phyloP scores from a whole-genome alignment of 2,888 invertebrate genomes.

The Oscheius sp. region DNA sequence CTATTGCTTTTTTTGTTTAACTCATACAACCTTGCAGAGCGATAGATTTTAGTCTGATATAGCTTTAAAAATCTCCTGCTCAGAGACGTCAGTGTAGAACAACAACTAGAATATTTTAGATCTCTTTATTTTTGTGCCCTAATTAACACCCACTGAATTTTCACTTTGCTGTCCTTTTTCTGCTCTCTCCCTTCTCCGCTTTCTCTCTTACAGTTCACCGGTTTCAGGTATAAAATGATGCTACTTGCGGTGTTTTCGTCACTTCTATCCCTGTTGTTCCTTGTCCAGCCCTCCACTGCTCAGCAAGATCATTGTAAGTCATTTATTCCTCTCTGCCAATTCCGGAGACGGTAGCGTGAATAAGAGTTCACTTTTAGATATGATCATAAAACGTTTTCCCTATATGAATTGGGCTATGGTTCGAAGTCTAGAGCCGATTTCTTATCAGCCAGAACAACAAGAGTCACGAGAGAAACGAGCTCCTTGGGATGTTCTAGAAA shows the following conservation, averaged over 20 bases:
- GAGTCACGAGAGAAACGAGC: conserved; percentile 21
- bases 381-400: conserved; percentile 17
- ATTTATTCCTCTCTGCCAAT: neutral
- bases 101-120: conserved; percentile 11
- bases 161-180: neutral
- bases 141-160: conserved; percentile 9
- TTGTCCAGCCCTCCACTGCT: conserved; percentile 12
- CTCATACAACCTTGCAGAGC: too few relatives aligned
- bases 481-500: conserved; percentile 20
- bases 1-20: too few relatives aligned
- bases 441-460: neutral
- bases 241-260: conserved; percentile 24
- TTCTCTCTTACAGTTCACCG: neutral
- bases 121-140: neutral
- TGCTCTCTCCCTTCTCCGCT: neutral
- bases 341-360: too few relatives aligned
- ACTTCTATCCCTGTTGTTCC: conserved; percentile 5
- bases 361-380: neutral
- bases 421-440: neutral
- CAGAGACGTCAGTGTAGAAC: conserved; percentile 2
- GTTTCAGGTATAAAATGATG: conserved; percentile 20
- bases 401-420: conserved; percentile 25
- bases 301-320: conserved; percentile 23
- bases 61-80: neutral
- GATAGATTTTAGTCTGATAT: too few relatives aligned